These are phyloP conservation scores for Pachycephala philippinensis DNA, from an alignment of 2,113 vertebrate genomes.

Conservation along the genomic window DNA sequence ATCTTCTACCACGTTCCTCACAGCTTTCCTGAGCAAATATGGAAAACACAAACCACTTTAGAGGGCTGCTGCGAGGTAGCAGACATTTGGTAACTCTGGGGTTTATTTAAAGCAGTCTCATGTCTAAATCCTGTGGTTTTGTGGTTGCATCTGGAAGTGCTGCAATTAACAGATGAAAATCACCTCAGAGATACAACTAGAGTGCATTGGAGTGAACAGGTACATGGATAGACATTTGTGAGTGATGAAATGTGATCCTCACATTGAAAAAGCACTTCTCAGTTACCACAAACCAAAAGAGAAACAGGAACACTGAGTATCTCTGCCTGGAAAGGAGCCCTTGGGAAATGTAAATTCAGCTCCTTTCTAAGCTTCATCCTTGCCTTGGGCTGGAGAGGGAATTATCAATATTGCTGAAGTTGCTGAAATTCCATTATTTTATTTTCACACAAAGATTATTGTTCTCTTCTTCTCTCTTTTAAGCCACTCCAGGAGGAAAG, in stretches of 20 bases:
- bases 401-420: background rate
- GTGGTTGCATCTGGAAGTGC: background rate
- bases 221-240: rapidly evolving
- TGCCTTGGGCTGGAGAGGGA: background rate
- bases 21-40: background rate
- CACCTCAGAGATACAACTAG: background rate
- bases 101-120: background rate
- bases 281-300: background rate
- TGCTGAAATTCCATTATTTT: background rate
- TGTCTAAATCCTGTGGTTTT: background rate
- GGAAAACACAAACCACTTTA: background rate
- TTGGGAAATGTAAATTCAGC: background rate
- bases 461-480: background rate
- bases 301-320: background rate
- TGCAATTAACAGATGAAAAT: background rate
- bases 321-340: background rate
- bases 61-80: background rate
- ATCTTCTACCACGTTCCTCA: background rate
- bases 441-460: background rate
- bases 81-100: background rate
- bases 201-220: background rate
- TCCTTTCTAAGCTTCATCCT: background rate
- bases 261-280: background rate
- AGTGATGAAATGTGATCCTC: background rate
- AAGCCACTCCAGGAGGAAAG: background rate